phyloP scores from a whole-genome alignment of 2,113 vertebrate species.

The Eupsittula cactorum region DNA sequence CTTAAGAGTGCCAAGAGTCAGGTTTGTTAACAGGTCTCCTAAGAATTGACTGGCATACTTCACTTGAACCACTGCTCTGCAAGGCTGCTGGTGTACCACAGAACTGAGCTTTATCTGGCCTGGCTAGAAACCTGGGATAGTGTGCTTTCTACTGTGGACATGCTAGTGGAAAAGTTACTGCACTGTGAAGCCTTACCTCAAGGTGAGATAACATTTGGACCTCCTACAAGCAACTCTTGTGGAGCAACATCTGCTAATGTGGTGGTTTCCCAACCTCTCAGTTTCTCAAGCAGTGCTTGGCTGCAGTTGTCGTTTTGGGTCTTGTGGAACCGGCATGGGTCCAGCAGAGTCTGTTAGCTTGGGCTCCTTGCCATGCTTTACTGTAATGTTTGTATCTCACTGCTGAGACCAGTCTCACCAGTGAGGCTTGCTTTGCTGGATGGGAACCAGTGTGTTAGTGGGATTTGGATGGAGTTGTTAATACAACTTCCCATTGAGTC shows the following conservation, averaged over 20 bases:
- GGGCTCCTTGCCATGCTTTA: constrained; percentile 41
- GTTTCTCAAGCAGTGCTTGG: constrained; percentile 57
- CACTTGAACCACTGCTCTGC: not conserved
- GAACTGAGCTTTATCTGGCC: not conserved
- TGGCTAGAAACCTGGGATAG: not conserved
- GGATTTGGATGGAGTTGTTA: constrained; percentile 28
- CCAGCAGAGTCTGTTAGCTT: constrained; percentile 56
- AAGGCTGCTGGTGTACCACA: not conserved
- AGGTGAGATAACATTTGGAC: constrained; percentile 59
- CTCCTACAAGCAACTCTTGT: constrained; percentile 49
- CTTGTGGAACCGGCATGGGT: constrained; percentile 56
- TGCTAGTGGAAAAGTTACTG: not conserved
- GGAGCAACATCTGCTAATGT: constrained; percentile 58
- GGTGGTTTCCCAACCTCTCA: constrained; percentile 55
- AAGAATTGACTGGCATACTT: not conserved
- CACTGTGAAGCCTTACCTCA: constrained; percentile 28
- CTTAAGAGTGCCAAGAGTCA: not conserved
- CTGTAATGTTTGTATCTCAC: constrained; percentile 39
- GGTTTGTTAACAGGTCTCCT: not conserved
- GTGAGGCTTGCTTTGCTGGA: constrained; percentile 59
- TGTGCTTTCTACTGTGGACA: not conserved
- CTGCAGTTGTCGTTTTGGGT: not conserved
- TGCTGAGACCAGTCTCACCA: constrained; percentile 57
- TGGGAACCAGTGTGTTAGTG: constrained; percentile 36
- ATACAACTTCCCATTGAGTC: constrained; percentile 52